Evolutionary conservation across 2,113 vertebrate species (phyloP).

Genomic region (Cyanoliseus patagonus): DNA sequence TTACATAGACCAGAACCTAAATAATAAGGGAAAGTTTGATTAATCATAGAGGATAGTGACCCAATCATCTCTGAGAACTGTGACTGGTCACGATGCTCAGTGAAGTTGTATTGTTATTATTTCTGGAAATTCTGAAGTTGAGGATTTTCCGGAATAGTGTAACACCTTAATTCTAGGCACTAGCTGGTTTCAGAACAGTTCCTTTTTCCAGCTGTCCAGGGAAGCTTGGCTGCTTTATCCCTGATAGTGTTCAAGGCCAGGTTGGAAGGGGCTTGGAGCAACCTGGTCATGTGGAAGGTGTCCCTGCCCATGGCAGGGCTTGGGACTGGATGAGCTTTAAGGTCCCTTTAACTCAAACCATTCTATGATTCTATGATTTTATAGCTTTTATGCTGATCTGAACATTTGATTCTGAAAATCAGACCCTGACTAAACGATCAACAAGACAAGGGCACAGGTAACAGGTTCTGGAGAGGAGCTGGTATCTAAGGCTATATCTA

Average conservation of each 20-base stretch:
- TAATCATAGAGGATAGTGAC: neutral
- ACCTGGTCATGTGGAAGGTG: neutral
- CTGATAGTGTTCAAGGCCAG: neutral
- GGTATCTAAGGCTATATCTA: neutral
- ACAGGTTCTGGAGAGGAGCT: neutral
- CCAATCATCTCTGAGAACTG: neutral
- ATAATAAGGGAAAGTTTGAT: neutral
- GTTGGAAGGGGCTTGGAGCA: neutral
- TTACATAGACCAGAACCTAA: neutral
- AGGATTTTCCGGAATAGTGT: neutral
- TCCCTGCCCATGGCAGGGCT: neutral
- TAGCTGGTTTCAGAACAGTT: neutral
- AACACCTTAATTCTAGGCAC: neutral
- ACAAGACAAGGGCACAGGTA: neutral
- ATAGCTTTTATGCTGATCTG: neutral
- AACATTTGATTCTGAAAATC: neutral
- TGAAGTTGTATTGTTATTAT: neutral
- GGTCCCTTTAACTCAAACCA: neutral
- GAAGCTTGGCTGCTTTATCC: neutral
- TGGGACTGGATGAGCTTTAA: neutral
- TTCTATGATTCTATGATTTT: neutral
- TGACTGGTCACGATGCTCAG: neutral
- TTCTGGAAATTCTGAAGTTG: neutral
- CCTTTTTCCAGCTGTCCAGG: rapidly evolving
- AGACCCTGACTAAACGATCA: neutral